These are phyloP conservation scores for Enteromius argenteus DNA, from an alignment of 2,797 vertebrate genomes.

Conservation along the genomic window DNA sequence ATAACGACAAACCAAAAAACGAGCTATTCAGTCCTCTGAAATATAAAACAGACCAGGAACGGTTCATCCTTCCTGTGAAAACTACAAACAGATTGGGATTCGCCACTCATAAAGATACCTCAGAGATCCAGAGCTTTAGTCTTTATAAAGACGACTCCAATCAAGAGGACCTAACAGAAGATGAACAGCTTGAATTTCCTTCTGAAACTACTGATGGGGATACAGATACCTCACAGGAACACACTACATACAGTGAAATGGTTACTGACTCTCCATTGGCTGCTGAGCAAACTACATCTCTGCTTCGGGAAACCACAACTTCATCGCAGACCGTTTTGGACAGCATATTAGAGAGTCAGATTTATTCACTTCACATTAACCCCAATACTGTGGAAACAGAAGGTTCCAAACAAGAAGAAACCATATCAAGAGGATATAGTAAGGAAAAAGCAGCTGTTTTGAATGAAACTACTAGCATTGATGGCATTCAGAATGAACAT, in stretches of 20 bases:
- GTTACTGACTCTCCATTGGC: slow-evolving; percentile 62
- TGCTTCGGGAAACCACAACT: slow-evolving; percentile 55
- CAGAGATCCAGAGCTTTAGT: slow-evolving; percentile 51
- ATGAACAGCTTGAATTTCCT: slow-evolving; percentile 29
- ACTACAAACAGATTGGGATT: slow-evolving; percentile 38
- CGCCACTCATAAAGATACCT: slow-evolving; percentile 42
- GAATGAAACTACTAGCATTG: slow-evolving; percentile 48
- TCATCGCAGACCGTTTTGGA: slow-evolving; percentile 52
- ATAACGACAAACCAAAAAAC: slow-evolving; percentile 31
- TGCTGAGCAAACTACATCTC: slow-evolving; percentile 55
- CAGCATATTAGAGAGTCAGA: slow-evolving; percentile 45
- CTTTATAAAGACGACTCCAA: slow-evolving; percentile 44
- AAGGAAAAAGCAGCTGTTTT: slow-evolving; percentile 42
- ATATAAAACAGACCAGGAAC: slow-evolving; percentile 12
- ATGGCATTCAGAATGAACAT: slow-evolving; percentile 37
- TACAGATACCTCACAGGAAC: slow-evolving; percentile 66
- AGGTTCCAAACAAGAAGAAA: slow-evolving; percentile 36
- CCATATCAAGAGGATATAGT: slow-evolving; percentile 1
- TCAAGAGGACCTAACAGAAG: slow-evolving; percentile 18
- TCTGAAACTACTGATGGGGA: slow-evolving; percentile 52
- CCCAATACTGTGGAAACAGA: slow-evolving; percentile 57
- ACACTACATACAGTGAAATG: slow-evolving; percentile 51
- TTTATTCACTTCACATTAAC: slow-evolving; percentile 35
- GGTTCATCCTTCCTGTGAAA: slow-evolving; percentile 34
- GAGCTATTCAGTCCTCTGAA: slow-evolving; percentile 20